Percentiles rank a stretch among this genome's conserved stretches.
phyloP scores from a whole-genome alignment of 2,113 vertebrate genomes.

The Alexandromys fortis region DNA sequence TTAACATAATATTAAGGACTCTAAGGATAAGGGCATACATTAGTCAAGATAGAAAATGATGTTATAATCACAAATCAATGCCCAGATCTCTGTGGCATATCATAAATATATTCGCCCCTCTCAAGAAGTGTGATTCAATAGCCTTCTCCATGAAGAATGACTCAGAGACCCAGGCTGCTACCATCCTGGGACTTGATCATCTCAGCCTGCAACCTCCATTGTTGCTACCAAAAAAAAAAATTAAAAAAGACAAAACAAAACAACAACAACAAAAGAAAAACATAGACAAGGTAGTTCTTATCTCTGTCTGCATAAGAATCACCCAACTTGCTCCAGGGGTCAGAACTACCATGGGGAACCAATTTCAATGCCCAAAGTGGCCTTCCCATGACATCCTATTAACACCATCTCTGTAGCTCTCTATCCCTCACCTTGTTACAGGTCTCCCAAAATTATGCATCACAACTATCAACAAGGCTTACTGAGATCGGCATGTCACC shows the following conservation, averaged over 20 bases:
- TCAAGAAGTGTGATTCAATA: background rate
- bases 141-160: background rate
- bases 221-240: background rate
- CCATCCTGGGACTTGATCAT: background rate
- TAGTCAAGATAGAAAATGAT: background rate
- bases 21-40: background rate
- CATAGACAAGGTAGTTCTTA: background rate
- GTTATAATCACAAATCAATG: background rate
- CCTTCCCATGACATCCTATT: background rate
- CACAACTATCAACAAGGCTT: background rate
- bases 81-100: background rate
- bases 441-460: background rate
- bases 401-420: background rate
- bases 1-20: background rate
- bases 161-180: background rate
- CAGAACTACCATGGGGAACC: background rate
- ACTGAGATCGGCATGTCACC: background rate
- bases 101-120: background rate
- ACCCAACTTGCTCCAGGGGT: background rate
- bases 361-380: background rate
- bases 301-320: background rate
- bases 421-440: background rate
- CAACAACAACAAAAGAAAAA: background rate
- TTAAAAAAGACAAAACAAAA: too few species aligned
- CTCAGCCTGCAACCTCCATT: background rate